These are phyloP conservation scores for Xiphorhynchus erythropygius DNA, from an alignment of 2,797 vertebrate species.

Conservation along the genomic window DNA sequence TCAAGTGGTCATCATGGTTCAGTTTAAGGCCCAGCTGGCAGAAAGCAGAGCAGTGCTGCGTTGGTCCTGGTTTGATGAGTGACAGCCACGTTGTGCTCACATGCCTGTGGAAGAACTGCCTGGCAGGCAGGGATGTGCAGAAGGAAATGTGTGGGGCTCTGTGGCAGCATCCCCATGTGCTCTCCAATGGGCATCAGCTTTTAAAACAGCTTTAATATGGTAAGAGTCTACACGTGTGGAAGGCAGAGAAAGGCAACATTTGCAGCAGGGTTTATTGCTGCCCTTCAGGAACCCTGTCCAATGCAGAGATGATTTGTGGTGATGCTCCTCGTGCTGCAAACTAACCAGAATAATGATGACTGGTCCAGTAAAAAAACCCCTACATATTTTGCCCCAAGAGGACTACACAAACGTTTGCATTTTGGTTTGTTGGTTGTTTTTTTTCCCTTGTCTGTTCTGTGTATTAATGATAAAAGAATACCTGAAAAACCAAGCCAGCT, in stretches of 20 bases:
- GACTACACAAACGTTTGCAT: not conserved
- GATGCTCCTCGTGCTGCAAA: not conserved
- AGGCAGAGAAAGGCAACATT: not conserved
- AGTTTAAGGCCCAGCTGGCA: not conserved
- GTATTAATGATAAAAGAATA: not conserved
- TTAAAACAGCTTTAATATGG: not conserved
- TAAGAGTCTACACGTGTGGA: not conserved
- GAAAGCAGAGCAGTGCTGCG: not conserved
- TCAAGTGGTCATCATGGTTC: fast-evolving
- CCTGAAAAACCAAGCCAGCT: not conserved
- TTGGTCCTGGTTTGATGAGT: not conserved
- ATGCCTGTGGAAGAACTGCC: not conserved
- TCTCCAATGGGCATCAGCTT: not conserved
- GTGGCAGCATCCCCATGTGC: not conserved
- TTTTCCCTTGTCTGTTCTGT: not conserved
- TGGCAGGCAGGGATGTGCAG: not conserved
- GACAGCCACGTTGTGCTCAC: not conserved
- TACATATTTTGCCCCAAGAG: not conserved
- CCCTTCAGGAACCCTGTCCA: not conserved
- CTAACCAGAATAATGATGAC: not conserved
- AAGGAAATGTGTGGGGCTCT: not conserved
- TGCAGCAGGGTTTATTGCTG: fast-evolving
- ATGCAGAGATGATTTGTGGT: not conserved
- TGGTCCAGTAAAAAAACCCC: not conserved
- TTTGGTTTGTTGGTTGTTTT: not conserved